Evolutionary conservation across 2,113 vertebrate genomes (phyloP).

Genomic region (Sminthopsis crassicaudata): DNA sequence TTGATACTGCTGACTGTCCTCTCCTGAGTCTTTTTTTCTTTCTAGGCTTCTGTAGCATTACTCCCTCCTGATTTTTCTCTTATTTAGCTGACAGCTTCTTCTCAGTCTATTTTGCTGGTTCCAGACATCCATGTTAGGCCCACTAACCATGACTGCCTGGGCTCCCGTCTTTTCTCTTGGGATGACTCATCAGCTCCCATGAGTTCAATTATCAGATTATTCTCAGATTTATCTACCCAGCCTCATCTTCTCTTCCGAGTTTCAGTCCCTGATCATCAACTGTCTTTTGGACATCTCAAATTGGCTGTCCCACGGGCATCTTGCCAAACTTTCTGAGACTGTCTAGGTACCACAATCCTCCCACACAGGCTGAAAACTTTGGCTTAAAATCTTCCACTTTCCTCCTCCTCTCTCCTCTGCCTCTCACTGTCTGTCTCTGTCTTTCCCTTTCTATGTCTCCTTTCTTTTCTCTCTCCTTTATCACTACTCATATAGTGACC

Average conservation of each 20-base stretch:
- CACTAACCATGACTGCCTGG: background rate
- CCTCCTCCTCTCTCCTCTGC: background rate
- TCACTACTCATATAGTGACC: background rate
- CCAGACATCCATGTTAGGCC: background rate
- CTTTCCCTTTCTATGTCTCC: too few species aligned
- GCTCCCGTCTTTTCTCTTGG: background rate
- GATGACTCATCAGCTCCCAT: background rate
- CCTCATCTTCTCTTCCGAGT: background rate
- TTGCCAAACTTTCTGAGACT: background rate
- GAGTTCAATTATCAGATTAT: background rate
- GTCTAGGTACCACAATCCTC: background rate
- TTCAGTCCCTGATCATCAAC: background rate
- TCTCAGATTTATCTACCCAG: background rate
- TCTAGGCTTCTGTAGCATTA: background rate
- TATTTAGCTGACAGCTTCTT: background rate
- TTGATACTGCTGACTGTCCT: background rate
- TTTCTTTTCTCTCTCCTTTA: background rate
- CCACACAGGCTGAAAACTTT: background rate
- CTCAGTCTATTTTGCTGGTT: background rate
- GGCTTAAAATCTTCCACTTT: background rate
- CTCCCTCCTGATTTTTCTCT: background rate
- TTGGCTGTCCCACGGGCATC: background rate
- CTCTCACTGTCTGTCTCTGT: too few species aligned
- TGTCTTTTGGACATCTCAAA: background rate
- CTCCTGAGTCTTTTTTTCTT: background rate